Evolutionary conservation across 2,113 vertebrate species (phyloP).

Genomic region (Atherinomorus stipes): DNA sequence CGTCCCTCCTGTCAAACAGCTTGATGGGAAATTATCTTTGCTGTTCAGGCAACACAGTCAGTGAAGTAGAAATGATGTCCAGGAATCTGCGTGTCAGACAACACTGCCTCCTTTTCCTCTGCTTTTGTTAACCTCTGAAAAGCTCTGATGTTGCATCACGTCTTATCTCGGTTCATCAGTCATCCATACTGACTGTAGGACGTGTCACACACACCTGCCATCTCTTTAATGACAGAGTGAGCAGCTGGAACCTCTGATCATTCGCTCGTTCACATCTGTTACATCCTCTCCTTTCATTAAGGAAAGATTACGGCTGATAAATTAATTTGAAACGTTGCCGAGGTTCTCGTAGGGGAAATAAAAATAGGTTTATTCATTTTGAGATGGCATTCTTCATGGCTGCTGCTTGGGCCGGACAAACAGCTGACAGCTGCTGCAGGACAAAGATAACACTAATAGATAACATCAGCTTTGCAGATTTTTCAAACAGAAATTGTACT

Average conservation of each 20-base stretch:
- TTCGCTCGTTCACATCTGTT: constrained; percentile 38
- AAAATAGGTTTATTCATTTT: neutral
- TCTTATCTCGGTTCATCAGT: neutral
- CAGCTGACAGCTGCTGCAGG: neutral
- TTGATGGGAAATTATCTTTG: constrained; percentile 41
- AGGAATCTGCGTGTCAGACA: constrained; percentile 2
- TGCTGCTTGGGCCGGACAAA: neutral
- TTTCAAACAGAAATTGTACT: too few species aligned
- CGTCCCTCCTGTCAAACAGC: constrained; percentile 35
- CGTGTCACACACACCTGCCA: constrained; percentile 27
- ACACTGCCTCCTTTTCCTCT: neutral
- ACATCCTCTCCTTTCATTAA: neutral
- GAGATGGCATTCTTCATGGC: neutral
- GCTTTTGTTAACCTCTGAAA: neutral
- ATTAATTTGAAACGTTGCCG: neutral
- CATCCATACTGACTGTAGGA: constrained; percentile 7
- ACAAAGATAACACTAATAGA: constrained; percentile 4
- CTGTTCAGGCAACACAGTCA: constrained; percentile 28
- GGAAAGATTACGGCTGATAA: neutral
- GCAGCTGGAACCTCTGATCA: constrained; percentile 28
- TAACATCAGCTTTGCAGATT: too few species aligned
- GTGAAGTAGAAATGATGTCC: constrained; percentile 8
- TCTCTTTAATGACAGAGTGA: constrained; percentile 1
- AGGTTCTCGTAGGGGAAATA: neutral
- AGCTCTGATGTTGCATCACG: neutral